phyloP scores from a whole-genome alignment of 1,140 invertebrate genomes.

The Lepidurus apus region DNA sequence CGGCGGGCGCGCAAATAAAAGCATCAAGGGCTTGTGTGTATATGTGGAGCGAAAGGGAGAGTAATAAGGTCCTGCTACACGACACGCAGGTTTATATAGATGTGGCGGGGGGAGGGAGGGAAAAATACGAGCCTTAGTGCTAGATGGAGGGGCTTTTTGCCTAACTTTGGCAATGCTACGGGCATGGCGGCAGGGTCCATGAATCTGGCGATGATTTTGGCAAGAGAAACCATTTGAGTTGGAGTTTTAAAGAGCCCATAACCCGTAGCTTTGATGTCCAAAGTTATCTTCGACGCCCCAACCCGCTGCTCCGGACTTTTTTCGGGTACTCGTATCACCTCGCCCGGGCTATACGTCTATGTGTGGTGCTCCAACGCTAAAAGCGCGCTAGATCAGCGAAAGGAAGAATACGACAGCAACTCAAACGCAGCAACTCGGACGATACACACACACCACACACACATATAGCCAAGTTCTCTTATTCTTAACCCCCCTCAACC shows the following conservation, averaged over 20 bases:
- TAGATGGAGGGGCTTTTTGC: not conserved
- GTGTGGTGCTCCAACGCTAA: slow-evolving; percentile 6
- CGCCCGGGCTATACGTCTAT: not conserved
- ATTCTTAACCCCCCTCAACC: not conserved
- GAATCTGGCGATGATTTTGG: slow-evolving; percentile 21
- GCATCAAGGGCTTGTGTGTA: not conserved
- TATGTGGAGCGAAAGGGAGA: not conserved
- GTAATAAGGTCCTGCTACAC: not conserved
- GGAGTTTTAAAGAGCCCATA: slow-evolving; percentile 21
- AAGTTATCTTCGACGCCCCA: slow-evolving; percentile 17
- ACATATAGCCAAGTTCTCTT: not conserved
- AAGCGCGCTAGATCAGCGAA: slow-evolving; percentile 12
- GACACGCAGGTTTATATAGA: not conserved
- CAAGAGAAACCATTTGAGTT: slow-evolving; percentile 14
- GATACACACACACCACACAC: not conserved
- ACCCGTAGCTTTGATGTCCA: not conserved
- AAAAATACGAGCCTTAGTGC: not conserved
- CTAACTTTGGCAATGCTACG: not conserved
- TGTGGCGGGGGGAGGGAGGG: not conserved
- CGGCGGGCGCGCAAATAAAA: not conserved
- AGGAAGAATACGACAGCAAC: slow-evolving; percentile 19
- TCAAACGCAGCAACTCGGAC: not conserved
- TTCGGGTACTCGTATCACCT: slow-evolving; percentile 1
- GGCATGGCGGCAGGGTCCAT: not conserved
- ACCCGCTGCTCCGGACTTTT: not conserved